Conservation (phyloP, 2,797 vertebrate species). For the Microchirus variegatus region DNA sequence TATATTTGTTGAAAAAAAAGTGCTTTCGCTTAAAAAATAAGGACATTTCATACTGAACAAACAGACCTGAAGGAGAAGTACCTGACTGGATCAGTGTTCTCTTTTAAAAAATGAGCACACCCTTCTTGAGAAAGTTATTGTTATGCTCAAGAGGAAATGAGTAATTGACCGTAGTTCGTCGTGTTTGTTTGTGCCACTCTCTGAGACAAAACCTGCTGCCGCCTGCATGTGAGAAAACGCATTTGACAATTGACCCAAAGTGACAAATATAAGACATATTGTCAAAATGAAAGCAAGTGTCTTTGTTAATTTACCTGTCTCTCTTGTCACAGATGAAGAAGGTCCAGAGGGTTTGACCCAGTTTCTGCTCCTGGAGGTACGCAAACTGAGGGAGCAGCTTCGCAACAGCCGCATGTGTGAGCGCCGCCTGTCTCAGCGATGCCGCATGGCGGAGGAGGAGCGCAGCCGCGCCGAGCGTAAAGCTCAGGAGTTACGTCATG, state of each 20-base stretch:
- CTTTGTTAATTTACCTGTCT: not conserved
- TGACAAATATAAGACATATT: not conserved
- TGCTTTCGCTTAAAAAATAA: too few species aligned
- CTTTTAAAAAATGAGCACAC: too few species aligned
- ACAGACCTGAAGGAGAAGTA: too few species aligned
- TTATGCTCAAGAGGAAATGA: too few species aligned
- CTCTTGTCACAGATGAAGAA: slow-evolving; percentile 87
- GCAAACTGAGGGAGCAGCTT: slow-evolving; percentile 88
- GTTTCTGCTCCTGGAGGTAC: slow-evolving; percentile 93
- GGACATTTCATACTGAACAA: too few species aligned
- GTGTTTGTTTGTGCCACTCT: too few species aligned
- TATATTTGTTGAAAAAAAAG: too few species aligned
- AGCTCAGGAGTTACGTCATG: slow-evolving; percentile 84
- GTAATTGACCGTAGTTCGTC: too few species aligned
- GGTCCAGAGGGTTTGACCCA: slow-evolving; percentile 94
- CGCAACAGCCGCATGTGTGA: slow-evolving; percentile 86
- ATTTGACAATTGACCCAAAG: not conserved
- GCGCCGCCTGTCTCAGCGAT: slow-evolving; percentile 88
- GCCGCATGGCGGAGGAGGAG: slow-evolving; percentile 88
- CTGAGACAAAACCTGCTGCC: too few species aligned
- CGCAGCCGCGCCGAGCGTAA: slow-evolving; percentile 83
- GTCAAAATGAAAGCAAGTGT: not conserved
- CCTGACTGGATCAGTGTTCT: too few species aligned
- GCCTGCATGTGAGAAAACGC: too few species aligned
- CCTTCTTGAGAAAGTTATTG: too few species aligned